These are phyloP conservation scores for Xanthorhoe spadicearia DNA, from an alignment of 2,888 invertebrate genomes.

Conservation along the genomic window DNA sequence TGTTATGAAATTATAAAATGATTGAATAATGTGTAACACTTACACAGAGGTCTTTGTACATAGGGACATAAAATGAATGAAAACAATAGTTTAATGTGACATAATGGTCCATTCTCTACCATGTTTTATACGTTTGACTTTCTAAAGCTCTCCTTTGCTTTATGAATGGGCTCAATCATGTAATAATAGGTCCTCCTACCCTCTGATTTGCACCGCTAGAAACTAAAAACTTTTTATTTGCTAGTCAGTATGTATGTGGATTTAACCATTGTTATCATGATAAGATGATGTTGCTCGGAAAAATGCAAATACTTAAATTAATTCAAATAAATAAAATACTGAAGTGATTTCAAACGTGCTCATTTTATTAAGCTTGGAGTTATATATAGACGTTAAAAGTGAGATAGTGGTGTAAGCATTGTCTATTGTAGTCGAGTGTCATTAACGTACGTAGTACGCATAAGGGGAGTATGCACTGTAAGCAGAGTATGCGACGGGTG, in stretches of 20 bases:
- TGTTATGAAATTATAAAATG: constrained; percentile 29
- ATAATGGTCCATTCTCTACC: constrained; percentile 8
- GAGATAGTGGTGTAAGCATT: constrained; percentile 15
- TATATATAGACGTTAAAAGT: constrained; percentile 19
- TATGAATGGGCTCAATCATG: background rate
- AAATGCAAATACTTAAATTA: background rate
- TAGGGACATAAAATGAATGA: constrained; percentile 21
- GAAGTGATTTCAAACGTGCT: background rate
- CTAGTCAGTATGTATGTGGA: no score
- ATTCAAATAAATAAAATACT: background rate
- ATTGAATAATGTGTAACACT: constrained; percentile 17
- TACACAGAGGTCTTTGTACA: constrained; percentile 24
- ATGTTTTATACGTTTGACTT: constrained; percentile 13
- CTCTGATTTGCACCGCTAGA: no score
- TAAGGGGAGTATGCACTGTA: constrained; percentile 69
- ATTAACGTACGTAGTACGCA: constrained; percentile 70
- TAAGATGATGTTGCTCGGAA: no score
- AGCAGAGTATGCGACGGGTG: constrained; percentile 63
- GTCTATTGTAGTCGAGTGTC: background rate
- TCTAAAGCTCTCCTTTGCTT: constrained; percentile 2
- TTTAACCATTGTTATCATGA: no score
- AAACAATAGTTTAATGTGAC: constrained; percentile 19
- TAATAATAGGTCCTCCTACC: background rate
- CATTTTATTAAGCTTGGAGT: constrained; percentile 23
- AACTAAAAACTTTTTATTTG: no score